Base-by-base conservation (phyloP, 2,888 invertebrate genomes). In the Amblyjoppa proteus region DNA sequence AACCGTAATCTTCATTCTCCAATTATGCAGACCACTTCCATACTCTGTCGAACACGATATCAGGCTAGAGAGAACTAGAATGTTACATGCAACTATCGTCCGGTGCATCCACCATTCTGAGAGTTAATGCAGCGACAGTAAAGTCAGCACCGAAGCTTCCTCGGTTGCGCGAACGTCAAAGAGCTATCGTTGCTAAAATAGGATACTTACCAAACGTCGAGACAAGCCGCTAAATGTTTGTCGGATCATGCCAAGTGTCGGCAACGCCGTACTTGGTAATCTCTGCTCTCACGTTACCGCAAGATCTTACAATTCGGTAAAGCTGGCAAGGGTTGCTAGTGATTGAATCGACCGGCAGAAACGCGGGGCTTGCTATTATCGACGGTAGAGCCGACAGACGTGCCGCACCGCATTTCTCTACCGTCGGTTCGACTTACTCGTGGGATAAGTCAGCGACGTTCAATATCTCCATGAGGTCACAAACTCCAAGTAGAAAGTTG, bases 361-460 rank as follows among this genome's bases (percentile, higher is more conserved):
- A 70, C 13, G 20, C 34, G 3, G 70, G 28, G 28, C 11, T 20
- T 49, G 25, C 31, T 49, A 31, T 84, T 84, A 84, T 53, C 84
- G 81, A 78, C 84, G 3, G 69, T 31, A 49, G 61, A 45, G 11
- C 9, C 5, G 45, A 11, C 11, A 16, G 28, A 20, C 0, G 13
- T 0, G 31, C 13, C 41, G 5, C 3, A 1, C 2, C 4, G 49
- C 9, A 3, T 3, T 3, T 28, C 11, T 16, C 41, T 49, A 56
- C 34, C 5, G 28, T 68, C 45, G 25, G 20, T 53, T 56, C 28
- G 13, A 56, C 9, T 2, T 20, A 9, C 71, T 34, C 77, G 13
- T 41, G n/a, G 11, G 76, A 66, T 66, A 64, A 77, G 3, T 2
- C 11, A 9, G 38, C 5, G 28, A 53, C 2, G 20, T 9, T 20